Evolutionary conservation across 1,140 invertebrate species (phyloP), one percentile per base, ranked within the genome.

Genomic region (Glossosoma conforme): DNA sequence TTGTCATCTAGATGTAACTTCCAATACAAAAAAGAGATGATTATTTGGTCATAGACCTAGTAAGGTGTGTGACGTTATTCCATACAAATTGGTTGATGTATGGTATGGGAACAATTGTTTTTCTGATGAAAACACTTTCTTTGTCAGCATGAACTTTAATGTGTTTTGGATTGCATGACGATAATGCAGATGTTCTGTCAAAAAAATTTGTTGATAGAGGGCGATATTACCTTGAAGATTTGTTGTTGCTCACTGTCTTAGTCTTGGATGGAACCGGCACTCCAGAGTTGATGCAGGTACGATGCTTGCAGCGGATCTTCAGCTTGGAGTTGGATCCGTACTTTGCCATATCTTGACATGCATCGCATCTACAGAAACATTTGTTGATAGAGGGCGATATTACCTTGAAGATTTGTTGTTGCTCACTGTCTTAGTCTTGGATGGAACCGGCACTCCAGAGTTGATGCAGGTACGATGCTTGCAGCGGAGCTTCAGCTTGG

Each of bases 331-430:
- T 81, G 1, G 80, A 81, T 1, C 86, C 84, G 72, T 85, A 87
- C 66, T 89, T 89, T 57, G 82, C 84, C 69, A 87, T 88, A 60
- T 84, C 86, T 63, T 72, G 68, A 57, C 91, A 93, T 10, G 84
- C 81, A 54, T 90, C 88, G 66, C 93, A 96, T 60, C 80, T 76
- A n/a, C n/a, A n/a, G n/a, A n/a, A n/a, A n/a, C n/a, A 17, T 46
- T 11, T 10, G 33, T 6, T 30, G 4, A 44, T 15, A 30, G 10
- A 15, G 22, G 38, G n/a, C 24, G n/a, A 28, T 28, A 28, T 28
- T 36, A 59, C 53, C 45, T 55, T 2, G 47, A 54, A 14, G 56
- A 48, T 37, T 70, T 69, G 37, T 33, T 20, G 35, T 17, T 41
- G n/a, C n/a, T n/a, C n/a, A n/a, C n/a, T n/a, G n/a, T n/a, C n/a